Evolutionary conservation across 2,113 vertebrate genomes (phyloP), one percentile per base, ranked within the genome.

Genomic region (Nyctibius bracteatus): DNA sequence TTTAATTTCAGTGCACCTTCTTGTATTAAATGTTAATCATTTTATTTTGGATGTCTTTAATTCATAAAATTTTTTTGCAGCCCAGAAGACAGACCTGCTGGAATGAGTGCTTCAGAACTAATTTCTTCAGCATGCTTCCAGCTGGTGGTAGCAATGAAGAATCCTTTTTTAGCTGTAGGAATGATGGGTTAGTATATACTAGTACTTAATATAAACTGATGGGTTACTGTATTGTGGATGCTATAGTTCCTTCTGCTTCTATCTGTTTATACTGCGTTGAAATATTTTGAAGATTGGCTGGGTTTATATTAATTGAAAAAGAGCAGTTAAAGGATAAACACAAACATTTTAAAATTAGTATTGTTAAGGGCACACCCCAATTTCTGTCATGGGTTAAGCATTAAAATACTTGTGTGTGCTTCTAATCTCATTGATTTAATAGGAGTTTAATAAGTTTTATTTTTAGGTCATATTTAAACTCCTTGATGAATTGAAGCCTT

Each of bases 171-270:
- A 95, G 86, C 91, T 91, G 79, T 88, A 97, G 91, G 90, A 93
- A 85, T 94, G 96, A 97, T 79, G 95, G 98, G 98, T 98, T 96
- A 97, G 98, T 98, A 90, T 93, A 79, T 94, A 79, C 24, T 72
- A 58, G 25, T 92, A 58, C 41, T 95, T 91, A 25, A 15, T 31
- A 65, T 19, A 72, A 61, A 71, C n/a, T 52, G 19, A 19, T 52
- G 19, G 28, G 8, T 75, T 81, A 24, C 35, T 75, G 21, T n/a
- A 8, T 24, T 78, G 51, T 63, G 21, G 39, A 41, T 84, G 31
- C 51, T 49, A 5, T 67, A 52, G 14, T 66, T 88, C 14, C 22
- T 86, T 54, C 51, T 88, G 33, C 55, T 88, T 55, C n/a, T 79
- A 1, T 19, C 21, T 78, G 3, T 47, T 5, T 86, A 31, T 47